Base-by-base conservation (phyloP, 2,888 invertebrate genomes). In the Sinelater perroti region DNA sequence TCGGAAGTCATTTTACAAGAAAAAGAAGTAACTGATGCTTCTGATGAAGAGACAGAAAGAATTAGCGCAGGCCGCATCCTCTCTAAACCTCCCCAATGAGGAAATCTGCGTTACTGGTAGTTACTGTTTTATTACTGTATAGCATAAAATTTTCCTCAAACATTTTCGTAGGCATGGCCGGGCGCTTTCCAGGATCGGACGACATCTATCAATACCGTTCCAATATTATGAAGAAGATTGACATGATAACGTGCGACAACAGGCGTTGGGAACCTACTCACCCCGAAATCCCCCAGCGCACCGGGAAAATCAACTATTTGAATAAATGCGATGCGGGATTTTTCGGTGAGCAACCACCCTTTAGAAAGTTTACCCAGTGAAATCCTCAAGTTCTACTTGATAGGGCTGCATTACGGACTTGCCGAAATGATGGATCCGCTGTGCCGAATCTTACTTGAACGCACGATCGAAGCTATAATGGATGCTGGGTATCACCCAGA, bases 161-260 rank as follows among this genome's bases (percentile, higher is more conserved):
- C n/a, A n/a, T n/a, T n/a, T n/a, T 1, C 10, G 11, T 17, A 67
- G 69, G 69, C 1, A 79, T 88, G 7, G 81, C 90, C 0, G 90
- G 90, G 0, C 81, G 87, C 70, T 90, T 90, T 75, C 94, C 95
- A 0, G 87, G 91, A 67, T 90, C 90, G 0, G 85, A 87, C 61
- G 88, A 88, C 66, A 83, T 93, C 51, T 77, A 83, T 42, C 86
- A 91, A 64, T 86, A 93, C 35, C 79, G 83, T 70, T 80, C 87
- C 47, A 88, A 88, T 68, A 81, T 94, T 10, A 85, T 88, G 68
- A 87, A 88, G 72, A 90, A 90, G 76, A 85, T 90, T 64, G 94
- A 96, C 71, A 85, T 95, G 82, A 86, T 95, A 55, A 91, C 92
- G 47, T 90, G 87, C 16, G 91, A 91, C 70, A 85, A 86, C 61